These are phyloP conservation scores for Anoura caudifer DNA, from an alignment of 2,113 vertebrate species.

Conservation along the genomic window DNA sequence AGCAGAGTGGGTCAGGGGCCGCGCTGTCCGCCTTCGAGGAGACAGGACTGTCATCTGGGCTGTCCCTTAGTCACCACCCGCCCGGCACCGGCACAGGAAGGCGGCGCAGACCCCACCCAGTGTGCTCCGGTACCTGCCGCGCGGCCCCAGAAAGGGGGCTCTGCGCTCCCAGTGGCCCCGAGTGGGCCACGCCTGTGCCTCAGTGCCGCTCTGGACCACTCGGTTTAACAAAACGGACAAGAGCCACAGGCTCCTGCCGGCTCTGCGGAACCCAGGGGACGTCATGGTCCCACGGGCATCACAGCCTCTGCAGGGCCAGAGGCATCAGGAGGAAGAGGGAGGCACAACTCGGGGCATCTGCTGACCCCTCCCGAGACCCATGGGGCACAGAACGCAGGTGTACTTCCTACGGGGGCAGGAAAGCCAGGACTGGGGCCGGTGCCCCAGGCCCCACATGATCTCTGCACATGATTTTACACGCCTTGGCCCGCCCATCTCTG, in stretches of 20 bases:
- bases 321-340: too few species aligned
- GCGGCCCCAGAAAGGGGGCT: background rate
- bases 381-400: rapidly evolving
- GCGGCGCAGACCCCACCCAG: rapidly evolving
- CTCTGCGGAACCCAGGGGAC: background rate
- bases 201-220: rapidly evolving
- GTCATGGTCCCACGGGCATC: rapidly evolving
- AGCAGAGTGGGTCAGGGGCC: background rate
- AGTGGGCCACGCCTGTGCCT: rapidly evolving
- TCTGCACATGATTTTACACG: too few species aligned
- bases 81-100: background rate
- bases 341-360: rapidly evolving
- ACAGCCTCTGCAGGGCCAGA: too few species aligned
- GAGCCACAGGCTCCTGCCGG: background rate
- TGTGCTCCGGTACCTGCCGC: rapidly evolving
- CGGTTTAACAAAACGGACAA: rapidly evolving
- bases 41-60: rapidly evolving
- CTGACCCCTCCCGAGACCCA: background rate
- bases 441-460: background rate
- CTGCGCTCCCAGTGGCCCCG: rapidly evolving
- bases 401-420: too few species aligned
- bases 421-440: background rate
- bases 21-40: background rate
- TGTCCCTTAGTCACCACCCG: rapidly evolving
- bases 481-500: background rate